A percentile compares a stretch with the other conserved stretches of the same genome.
Evolutionary conservation across 2,888 invertebrate species (phyloP).

Genomic region (Globia sparganii): DNA sequence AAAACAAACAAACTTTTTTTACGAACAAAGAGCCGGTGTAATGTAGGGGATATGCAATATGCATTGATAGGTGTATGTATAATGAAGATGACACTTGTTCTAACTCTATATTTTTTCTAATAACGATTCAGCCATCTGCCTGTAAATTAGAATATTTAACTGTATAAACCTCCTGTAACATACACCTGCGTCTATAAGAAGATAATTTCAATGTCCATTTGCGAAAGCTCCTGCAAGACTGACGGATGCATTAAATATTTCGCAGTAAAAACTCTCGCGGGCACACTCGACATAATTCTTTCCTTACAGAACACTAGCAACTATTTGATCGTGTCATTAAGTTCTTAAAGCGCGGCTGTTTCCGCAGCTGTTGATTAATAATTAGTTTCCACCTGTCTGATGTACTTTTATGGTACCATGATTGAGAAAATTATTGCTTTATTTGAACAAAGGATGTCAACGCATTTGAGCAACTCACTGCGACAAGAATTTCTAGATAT

Average conservation of each 20-base stretch:
- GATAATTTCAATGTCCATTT: constrained; percentile 63
- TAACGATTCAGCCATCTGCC: constrained; percentile 61
- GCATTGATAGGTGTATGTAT: background rate
- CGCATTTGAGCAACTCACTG: constrained; percentile 21
- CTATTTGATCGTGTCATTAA: constrained; percentile 78
- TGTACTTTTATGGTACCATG: constrained; percentile 71
- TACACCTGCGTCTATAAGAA: constrained; percentile 65
- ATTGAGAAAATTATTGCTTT: constrained; percentile 51
- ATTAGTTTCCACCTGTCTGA: constrained; percentile 84
- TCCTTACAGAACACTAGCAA: constrained; percentile 68
- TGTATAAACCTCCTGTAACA: constrained; percentile 32
- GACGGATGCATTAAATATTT: constrained; percentile 65
- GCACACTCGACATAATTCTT: constrained; percentile 66
- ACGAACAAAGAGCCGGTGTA: background rate
- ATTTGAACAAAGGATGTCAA: constrained; percentile 41
- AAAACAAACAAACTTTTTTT: background rate
- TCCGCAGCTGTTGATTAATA: constrained; percentile 83
- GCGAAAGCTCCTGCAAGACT: constrained; percentile 51
- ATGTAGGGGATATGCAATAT: background rate
- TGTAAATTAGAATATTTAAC: constrained; percentile 49
- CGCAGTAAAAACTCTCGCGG: constrained; percentile 66
- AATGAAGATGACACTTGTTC: constrained; percentile 11
- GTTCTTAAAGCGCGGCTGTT: constrained; percentile 77
- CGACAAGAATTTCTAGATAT: constrained; percentile 27
- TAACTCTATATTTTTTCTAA: constrained; percentile 53